Evolutionary conservation across 2,888 invertebrate genomes (phyloP), one percentile per base, ranked within the genome.

Genomic region (Drosophila sordidula): DNA sequence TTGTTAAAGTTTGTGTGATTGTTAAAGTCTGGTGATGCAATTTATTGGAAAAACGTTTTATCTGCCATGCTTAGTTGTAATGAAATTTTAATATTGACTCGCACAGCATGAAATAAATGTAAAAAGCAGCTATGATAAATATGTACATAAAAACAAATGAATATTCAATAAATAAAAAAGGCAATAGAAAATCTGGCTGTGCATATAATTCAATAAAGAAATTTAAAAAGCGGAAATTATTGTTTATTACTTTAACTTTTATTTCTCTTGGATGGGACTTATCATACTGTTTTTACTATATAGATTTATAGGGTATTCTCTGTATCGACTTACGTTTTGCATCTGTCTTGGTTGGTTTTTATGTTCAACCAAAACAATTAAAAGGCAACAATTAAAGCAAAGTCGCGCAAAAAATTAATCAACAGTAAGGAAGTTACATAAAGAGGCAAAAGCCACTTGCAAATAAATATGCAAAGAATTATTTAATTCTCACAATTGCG

Each of bases 381-480:
- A 67, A 57, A 63, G 41, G 44, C 74, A 45, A 52, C 61, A 68
- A 70, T 70, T 70, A 73, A 65, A 70, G 52, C 67, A 56, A 63
- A 57, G 36, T 39, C 55, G 55, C 55, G 61, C 57, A 56, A 52
- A 51, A 69, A 56, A 49, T 70, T 68, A 84, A 86, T 72, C 55
- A 80, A 46, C 74, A 68, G 71, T 80, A 68, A 80, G 81, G 81
- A 86, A 83, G 81, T 83, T 74, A 66, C 61, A 70, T 64, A 62
- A 67, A 76, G 61, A 63, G 46, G 46, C 59, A 76, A 61, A 12
- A 61, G 62, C 12, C 62, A 69, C 42, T 80, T 70, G 69, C 54
- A 79, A 81, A 83, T 86, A 86, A 87, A 84, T 83, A 87, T 87
- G 84, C 81, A 83, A 87, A 75, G 87, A 83, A 84, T 79, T 83